Evolutionary conservation across 2,113 vertebrate species (phyloP).

Genomic region (Scomber japonicus): DNA sequence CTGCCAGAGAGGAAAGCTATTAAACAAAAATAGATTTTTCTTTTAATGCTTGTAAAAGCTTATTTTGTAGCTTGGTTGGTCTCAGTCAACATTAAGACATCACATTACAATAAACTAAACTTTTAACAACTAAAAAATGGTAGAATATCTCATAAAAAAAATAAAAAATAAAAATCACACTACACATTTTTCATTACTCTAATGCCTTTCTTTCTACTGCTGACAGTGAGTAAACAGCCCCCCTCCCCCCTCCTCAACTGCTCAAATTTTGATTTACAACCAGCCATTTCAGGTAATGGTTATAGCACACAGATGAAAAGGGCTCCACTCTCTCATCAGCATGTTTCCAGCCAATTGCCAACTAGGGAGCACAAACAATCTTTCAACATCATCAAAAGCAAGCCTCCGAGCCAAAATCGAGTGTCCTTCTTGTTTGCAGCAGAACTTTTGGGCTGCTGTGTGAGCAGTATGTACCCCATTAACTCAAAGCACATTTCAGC

Average conservation of each 20-base stretch:
- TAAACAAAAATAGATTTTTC: not conserved
- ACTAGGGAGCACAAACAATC: constrained; percentile 40
- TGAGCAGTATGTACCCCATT: constrained; percentile 49
- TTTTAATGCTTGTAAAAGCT: not conserved
- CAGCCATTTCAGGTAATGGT: constrained; percentile 48
- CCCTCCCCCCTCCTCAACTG: not conserved
- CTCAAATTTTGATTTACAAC: constrained; percentile 51
- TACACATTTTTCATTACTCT: constrained; percentile 24
- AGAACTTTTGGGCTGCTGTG: constrained; percentile 41
- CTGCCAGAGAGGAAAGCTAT: not conserved
- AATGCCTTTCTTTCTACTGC: constrained; percentile 8
- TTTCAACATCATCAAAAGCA: constrained; percentile 60
- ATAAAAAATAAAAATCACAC: not conserved
- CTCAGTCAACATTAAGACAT: not conserved
- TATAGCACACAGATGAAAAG: constrained; percentile 57
- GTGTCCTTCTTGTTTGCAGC: constrained; percentile 31
- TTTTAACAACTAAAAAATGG: not conserved
- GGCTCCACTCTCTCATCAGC: constrained; percentile 51
- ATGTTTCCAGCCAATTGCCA: constrained; percentile 53
- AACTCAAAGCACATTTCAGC: constrained; percentile 59
- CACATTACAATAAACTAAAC: not conserved
- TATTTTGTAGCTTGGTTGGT: constrained; percentile 1
- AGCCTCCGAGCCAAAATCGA: constrained; percentile 51
- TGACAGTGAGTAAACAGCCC: constrained; percentile 6
- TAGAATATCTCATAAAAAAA: not conserved